A percentile compares a stretch with the other conserved stretches of the same genome.
Evolutionary conservation across 92 coral and sea anemone species (phyloP).

Genomic region (Epizoanthus rinbou): DNA sequence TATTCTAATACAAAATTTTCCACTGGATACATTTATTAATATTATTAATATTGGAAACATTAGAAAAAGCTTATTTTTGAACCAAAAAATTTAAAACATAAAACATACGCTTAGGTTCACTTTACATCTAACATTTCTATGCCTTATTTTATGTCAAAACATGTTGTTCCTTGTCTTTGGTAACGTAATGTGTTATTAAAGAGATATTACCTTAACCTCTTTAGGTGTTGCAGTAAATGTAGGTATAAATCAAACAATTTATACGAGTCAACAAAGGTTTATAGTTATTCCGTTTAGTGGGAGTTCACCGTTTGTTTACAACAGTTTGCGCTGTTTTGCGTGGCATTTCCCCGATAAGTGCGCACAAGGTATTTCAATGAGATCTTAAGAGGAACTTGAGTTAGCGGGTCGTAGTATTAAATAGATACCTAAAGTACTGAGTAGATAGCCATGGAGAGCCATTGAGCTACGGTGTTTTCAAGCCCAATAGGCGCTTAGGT

Average conservation of each 20-base stretch:
- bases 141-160: not conserved
- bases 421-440: not conserved
- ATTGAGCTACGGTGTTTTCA: not conserved
- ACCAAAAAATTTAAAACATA: too few relatives aligned
- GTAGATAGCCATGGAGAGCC: not conserved
- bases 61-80: not conserved
- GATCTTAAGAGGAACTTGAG: not conserved
- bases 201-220: too few relatives aligned
- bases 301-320: conserved; percentile 35
- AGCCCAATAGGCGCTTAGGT: not conserved
- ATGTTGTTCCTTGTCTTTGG: too few relatives aligned
- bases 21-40: too few relatives aligned
- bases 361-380: not conserved
- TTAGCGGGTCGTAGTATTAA: not conserved
- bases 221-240: too few relatives aligned
- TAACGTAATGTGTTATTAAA: too few relatives aligned
- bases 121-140: not conserved
- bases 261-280: not conserved
- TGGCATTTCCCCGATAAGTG: not conserved
- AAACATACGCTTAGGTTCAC: not conserved
- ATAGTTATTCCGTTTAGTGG: not conserved
- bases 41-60: not conserved
- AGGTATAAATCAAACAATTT: not conserved
- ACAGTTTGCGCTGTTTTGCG: conserved; percentile 11
- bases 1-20: too few relatives aligned